Evolutionary conservation across 2,888 invertebrate species (phyloP), one percentile per base, ranked within the genome.

Genomic region (Serrognathus titanus): DNA sequence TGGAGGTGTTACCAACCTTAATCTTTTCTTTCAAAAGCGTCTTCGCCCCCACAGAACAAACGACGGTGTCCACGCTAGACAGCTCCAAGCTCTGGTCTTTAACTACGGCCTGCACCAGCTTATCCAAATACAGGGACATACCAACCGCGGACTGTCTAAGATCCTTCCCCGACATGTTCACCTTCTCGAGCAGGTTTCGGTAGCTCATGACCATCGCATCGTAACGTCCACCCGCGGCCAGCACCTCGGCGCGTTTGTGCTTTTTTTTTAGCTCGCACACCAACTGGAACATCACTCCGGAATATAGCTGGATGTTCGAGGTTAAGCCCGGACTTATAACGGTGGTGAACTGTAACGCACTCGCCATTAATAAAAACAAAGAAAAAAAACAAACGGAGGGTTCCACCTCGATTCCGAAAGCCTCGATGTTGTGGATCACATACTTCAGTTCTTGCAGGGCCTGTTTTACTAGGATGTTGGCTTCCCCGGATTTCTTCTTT

Each of bases 181-280:
- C 70, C 50, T 71, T 68, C 37, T 71, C 70, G 56, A 72, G 65
- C 12, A 70, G 78, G 61, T 82, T 84, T 78, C 88, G 84, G 69
- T 88, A 89, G 51, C 85, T 84, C 51, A 83, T 80, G 10, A 97
- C 83, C 80, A 96, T 82, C 8, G 83, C 83, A 75, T 97, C 94
- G 68, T 96, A 97, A 65, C 95, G 85, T 39, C 96, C 95, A 0
- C 97, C 97, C 6, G 87, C 89, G 0, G 95, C 95, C 43, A 97
- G 81, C 0, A 94, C 85, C 63, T 83, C 90, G 12, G 76, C 75
- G 58, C 79, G 80, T 60, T 80, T 80, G 52, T 80, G 78, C 60
- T 81, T 83, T 59, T 80, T 80, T 62, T 80, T 82, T 47, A 81
- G 69, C 63, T 85, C 83, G 63, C 83, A 83, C 2, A 83, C 83